Evolutionary conservation across 2,797 vertebrate genomes (phyloP).

Genomic region (Buphagus erythrorhynchus): DNA sequence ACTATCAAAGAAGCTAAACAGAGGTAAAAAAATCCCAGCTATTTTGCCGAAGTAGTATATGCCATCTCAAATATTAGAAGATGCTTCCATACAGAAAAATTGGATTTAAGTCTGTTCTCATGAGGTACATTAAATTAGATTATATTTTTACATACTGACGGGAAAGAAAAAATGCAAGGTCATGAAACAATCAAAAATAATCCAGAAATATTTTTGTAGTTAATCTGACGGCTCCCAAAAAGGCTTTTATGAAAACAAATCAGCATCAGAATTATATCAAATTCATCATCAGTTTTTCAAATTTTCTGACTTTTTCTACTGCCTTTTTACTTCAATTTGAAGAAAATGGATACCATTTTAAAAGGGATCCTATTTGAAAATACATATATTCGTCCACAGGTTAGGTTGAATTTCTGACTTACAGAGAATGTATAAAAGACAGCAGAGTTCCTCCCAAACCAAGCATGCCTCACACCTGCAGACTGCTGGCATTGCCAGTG

Average conservation of each 20-base stretch:
- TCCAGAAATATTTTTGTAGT: neutral
- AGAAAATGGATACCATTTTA: neutral
- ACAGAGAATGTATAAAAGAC: neutral
- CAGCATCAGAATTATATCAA: neutral
- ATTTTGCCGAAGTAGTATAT: neutral
- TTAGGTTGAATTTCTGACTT: neutral
- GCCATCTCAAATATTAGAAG: neutral
- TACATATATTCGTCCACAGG: neutral
- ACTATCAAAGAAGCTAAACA: neutral
- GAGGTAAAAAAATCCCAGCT: neutral
- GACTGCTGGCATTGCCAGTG: neutral
- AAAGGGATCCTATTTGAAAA: neutral
- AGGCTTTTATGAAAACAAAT: constrained; percentile 34
- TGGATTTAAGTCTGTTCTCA: neutral
- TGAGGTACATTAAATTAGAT: neutral
- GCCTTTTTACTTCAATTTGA: neutral
- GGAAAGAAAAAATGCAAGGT: neutral
- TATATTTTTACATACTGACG: neutral
- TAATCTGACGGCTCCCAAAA: neutral
- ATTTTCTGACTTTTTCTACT: neutral
- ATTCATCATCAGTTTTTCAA: neutral
- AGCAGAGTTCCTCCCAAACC: neutral
- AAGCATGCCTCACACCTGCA: neutral
- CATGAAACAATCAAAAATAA: constrained; percentile 10
- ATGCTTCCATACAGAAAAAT: neutral